Base-by-base conservation (phyloP, 2,113 vertebrate species). In the Pseudorectes ferrugineus region DNA sequence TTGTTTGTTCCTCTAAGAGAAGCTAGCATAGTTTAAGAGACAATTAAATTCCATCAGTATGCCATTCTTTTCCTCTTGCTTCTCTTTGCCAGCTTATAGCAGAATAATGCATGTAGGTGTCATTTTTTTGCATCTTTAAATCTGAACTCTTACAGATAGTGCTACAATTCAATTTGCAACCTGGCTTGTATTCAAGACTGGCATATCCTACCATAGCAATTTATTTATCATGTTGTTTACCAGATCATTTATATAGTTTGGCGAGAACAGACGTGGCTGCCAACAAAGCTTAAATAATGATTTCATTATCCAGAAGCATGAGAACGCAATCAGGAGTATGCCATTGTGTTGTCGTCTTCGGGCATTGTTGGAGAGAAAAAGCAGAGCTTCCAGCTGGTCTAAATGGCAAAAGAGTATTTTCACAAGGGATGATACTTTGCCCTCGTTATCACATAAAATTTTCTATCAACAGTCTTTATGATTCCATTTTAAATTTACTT, bases 211-310 rank as follows among this genome's bases (percentile, higher is more conserved):
- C 65, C 36, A 36, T 38, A 75, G 70, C 68, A 93, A 63, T 89
- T 89, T 93, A 78, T 88, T 94, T 94, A 89, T 92, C 20, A 11
- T 70, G 18, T 62, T 96, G 76, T 93, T 91, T 89, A 87, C 73
- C 88, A 51, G 73, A 85, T 89, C 2, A 0, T 88, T 93, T 88
- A 25, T 93, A 66, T 91, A 48, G 68, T 88, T 93, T 54, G 45
- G 45, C 85, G 62, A 89, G 72, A 77, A 33, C 55, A 90, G 85
- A 72, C 0, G 0, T 36, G 76, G 49, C 83, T 95, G 88, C 86
- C 86, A 96, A 75, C 45, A 72, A 73, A 76, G 73, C 92, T 92
- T 76, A 87, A 85, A 61, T 43, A 80, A 67, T 70, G 2, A 71
- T 85, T 89, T 85, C 43, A 45, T 95, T 89, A 89, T 29, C 62